Conservation (phyloP, 2,888 invertebrate genomes). For the Panorpa germanica region DNA sequence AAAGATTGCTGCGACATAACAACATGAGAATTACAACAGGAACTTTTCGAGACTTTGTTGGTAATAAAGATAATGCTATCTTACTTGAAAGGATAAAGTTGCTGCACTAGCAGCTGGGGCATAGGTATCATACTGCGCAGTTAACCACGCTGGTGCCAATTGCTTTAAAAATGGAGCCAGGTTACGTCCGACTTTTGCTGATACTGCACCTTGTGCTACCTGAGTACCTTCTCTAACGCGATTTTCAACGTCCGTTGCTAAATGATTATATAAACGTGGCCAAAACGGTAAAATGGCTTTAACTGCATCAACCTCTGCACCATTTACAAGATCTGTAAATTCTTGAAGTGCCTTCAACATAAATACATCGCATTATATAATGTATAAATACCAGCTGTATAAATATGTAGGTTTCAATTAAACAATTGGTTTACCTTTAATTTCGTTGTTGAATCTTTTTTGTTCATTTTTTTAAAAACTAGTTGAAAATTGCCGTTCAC, state of each 20-base stretch:
- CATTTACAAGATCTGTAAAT: conserved; percentile 46
- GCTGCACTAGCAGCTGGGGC: conserved; percentile 67
- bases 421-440: conserved; percentile 43
- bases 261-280: conserved; percentile 58
- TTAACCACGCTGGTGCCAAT: conserved; percentile 69
- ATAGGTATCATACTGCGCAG: conserved; percentile 69
- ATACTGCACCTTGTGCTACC: conserved; percentile 49
- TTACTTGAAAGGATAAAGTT: conserved; percentile 38
- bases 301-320: conserved; percentile 42
- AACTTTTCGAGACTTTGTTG: conserved; percentile 1
- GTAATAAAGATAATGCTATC: conserved; percentile 10
- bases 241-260: conserved; percentile 64
- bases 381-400: conserved; percentile 7
- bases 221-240: conserved; percentile 64
- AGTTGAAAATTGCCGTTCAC: conserved; percentile 58
- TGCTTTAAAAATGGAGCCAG: conserved; percentile 62
- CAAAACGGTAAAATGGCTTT: conserved; percentile 61
- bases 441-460: conserved; percentile 81
- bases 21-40: conserved; percentile 10
- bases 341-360: conserved; percentile 68
- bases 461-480: conserved; percentile 69
- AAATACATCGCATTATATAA: conserved; percentile 5
- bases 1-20: conserved; percentile 44
- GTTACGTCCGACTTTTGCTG: conserved; percentile 47
- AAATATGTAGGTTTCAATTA: too few species aligned